Percentiles rank a stretch among this genome's conserved stretches.
phyloP scores from a whole-genome alignment of 2,113 vertebrate species.

The Ictidomys tridecemlineatus region DNA sequence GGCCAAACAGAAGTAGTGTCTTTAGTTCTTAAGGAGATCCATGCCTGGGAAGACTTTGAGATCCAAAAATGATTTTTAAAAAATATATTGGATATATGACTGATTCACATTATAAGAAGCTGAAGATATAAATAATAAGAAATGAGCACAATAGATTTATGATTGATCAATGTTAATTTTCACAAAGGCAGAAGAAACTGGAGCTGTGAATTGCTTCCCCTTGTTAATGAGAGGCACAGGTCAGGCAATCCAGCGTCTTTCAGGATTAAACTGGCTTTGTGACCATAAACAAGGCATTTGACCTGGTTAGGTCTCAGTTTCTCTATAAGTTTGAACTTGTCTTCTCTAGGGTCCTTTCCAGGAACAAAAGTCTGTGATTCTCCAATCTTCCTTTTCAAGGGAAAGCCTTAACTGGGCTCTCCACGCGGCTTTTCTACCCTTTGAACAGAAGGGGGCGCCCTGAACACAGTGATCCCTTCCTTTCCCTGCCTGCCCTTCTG shows the following conservation, averaged over 20 bases:
- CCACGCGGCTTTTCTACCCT: background rate
- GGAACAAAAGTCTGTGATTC: background rate
- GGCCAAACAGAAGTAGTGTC: background rate
- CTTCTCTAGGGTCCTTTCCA: background rate
- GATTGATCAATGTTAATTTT: background rate
- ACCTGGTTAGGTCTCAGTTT: background rate
- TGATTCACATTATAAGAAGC: background rate
- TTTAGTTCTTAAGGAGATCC: background rate
- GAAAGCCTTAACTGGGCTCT: background rate
- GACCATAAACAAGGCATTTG: background rate
- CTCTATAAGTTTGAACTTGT: background rate
- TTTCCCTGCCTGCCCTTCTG: background rate
- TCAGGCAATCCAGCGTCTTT: background rate
- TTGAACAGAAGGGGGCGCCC: constrained; percentile 61
- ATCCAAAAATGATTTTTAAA: background rate
- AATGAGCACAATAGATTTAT: background rate
- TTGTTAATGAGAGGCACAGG: background rate
- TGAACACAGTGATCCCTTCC: background rate
- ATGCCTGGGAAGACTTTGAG: background rate
- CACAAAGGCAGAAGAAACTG: background rate
- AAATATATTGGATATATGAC: background rate
- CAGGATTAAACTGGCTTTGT: background rate
- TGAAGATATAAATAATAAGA: background rate
- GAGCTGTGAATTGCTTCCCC: background rate
- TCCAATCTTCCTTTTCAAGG: background rate